These are phyloP conservation scores for Apodemia zela DNA, from an alignment of 2,888 invertebrate genomes.

Conservation along the genomic window DNA sequence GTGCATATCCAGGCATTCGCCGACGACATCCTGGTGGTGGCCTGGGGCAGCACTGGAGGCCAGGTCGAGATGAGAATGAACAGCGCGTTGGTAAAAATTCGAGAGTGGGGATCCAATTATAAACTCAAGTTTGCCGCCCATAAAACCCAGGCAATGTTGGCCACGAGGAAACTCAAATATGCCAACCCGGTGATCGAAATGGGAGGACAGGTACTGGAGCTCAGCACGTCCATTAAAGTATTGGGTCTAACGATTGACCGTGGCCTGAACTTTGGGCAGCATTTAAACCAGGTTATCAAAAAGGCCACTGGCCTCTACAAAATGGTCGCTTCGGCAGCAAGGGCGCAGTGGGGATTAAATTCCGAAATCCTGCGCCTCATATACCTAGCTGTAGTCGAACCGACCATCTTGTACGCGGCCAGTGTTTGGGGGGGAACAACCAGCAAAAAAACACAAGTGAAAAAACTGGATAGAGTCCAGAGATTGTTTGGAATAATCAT, in stretches of 20 bases:
- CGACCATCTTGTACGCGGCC: too few species aligned
- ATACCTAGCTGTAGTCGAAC: too few species aligned
- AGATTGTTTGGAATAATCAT: too few species aligned
- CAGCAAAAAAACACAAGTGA: too few species aligned
- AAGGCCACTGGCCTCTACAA: neutral
- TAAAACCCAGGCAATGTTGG: conserved; percentile 19
- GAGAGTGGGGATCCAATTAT: conserved; percentile 24
- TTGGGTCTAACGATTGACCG: conserved; percentile 23
- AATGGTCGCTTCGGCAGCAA: conserved; percentile 18
- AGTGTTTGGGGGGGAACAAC: too few species aligned
- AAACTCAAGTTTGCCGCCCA: conserved; percentile 29
- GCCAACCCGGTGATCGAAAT: too few species aligned
- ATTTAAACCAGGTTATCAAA: neutral
- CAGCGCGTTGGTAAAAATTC: neutral
- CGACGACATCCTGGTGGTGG: neutral
- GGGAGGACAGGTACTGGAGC: neutral
- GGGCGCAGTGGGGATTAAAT: conserved; percentile 22
- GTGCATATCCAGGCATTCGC: conserved; percentile 31
- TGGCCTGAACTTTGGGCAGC: conserved; percentile 20
- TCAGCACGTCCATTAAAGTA: conserved; percentile 10
- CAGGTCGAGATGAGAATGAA: conserved; percentile 19
- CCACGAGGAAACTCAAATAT: too few species aligned
- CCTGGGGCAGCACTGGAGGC: neutral
- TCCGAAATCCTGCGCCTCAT: neutral
- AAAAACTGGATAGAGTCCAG: too few species aligned